Evolutionary conservation across 2,888 invertebrate species (phyloP), one percentile per base, ranked within the genome.

Genomic region (Seira ritae): DNA sequence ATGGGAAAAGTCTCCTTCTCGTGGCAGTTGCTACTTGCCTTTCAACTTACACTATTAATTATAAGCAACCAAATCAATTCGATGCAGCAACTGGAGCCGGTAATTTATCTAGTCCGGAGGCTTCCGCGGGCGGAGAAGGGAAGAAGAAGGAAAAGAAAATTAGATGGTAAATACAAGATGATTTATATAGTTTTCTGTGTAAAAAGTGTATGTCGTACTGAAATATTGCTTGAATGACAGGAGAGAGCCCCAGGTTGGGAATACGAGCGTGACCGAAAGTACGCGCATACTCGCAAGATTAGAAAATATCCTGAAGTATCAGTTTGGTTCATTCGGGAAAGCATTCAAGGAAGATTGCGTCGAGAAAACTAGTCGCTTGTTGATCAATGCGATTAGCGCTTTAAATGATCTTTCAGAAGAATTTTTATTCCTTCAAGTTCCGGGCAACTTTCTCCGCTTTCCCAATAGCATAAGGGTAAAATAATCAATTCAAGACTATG

Each of bases 1-100:
- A 90, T 10, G 88, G 88, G n/a, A 81, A 86, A 31, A 84, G 87
- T 62, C 78, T 89, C 15, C 66, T 89, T 15, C 80, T 89, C 17
- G 65, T 89, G 1, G 88, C 84, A 1, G 62, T 84, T n/a, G 84
- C 85, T 31, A 79, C 80, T 3, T 76, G 77, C 62, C 78, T 85
- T 2, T 80, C 84, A 15, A 84, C 80, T 3, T 85, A 83, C 66
- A 78, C 68, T 10, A 67, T 80, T 15, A 24, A 80, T 37, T 17
- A 55, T 31, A 60, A 37, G 19, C 55, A 12, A 15, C n/a, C 60
- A 19, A 42, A 31, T 31, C 2, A 31, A 31, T 31, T 42, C 3
- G 46, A 70, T 15, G 22, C 12, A 15, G 62, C 24, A 60, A 31
- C 6, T n/a, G 46, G 31, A 31, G 8, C 2, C 31, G 8, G 31